Percentiles rank a stretch among this genome's conserved stretches.
Evolutionary conservation across 2,888 invertebrate species (phyloP).

Genomic region (Acleris literana): DNA sequence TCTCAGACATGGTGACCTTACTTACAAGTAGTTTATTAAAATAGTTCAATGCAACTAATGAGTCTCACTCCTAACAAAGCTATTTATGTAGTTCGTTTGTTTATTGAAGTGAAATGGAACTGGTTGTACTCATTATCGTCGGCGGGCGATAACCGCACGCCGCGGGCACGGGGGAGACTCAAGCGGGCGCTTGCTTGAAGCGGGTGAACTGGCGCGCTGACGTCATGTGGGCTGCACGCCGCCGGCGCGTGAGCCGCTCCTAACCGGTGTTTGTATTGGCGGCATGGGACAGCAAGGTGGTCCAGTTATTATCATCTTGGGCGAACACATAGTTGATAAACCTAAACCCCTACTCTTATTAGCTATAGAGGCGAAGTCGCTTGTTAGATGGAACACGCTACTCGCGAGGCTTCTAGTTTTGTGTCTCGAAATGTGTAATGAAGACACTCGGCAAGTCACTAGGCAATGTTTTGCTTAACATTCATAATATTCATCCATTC

Average conservation of each 20-base stretch:
- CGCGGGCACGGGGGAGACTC: conserved; percentile 42
- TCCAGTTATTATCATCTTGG: no score
- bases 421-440: no score
- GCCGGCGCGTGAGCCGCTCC: conserved; percentile 37
- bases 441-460: no score
- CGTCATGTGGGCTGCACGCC: conserved; percentile 43
- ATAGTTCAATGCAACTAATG: conserved; percentile 21
- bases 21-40: conserved; percentile 6
- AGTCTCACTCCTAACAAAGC: conserved; percentile 17
- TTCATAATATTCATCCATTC: no score
- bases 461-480: no score
- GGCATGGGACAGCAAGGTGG: no score
- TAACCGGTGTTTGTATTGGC: neutral
- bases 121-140: conserved; percentile 39
- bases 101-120: conserved; percentile 31
- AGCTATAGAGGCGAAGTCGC: no score
- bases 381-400: no score
- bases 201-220: conserved; percentile 14
- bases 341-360: no score
- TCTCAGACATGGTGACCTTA: conserved; percentile 58
- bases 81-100: conserved; percentile 31
- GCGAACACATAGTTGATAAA: no score
- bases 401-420: no score
- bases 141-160: conserved; percentile 43
- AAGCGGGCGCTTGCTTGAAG: conserved; percentile 22